Evolutionary conservation across 2,888 invertebrate species (phyloP).

Genomic region (Geotrupes spiniger): DNA sequence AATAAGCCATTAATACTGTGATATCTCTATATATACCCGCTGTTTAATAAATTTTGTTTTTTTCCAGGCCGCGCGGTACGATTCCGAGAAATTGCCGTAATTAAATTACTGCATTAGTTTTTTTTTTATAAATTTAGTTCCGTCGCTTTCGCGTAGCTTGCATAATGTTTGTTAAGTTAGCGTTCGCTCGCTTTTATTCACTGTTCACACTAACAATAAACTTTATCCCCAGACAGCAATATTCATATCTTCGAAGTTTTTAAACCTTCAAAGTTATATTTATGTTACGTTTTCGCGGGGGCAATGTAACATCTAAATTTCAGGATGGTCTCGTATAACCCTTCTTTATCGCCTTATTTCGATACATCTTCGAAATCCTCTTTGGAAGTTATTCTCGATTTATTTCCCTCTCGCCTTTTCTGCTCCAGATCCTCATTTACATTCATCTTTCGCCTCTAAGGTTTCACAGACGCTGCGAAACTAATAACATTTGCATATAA

Average conservation of each 20-base stretch:
- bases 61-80: slow-evolving; percentile 1
- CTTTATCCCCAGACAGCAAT: slow-evolving; percentile 28
- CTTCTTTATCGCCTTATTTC: slow-evolving; percentile 48
- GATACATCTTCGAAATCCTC: slow-evolving; percentile 48
- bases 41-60: slow-evolving; percentile 18
- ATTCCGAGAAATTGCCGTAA: too few relatives aligned
- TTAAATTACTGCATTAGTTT: too few relatives aligned
- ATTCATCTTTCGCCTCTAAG: slow-evolving; percentile 32
- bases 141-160: slow-evolving; percentile 2
- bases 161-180: slow-evolving; percentile 12
- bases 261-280: slow-evolving; percentile 43
- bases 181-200: slow-evolving; percentile 9
- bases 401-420: slow-evolving; percentile 34
- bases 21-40: slow-evolving; percentile 22
- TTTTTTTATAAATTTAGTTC: slow-evolving; percentile 1
- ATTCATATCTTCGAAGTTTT: slow-evolving; percentile 43
- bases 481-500: slow-evolving; percentile 20
- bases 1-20: slow-evolving; percentile 24
- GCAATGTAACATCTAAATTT: slow-evolving; percentile 47
- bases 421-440: slow-evolving; percentile 33
- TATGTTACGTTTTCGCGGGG: slow-evolving; percentile 36
- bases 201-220: slow-evolving; percentile 12
- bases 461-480: slow-evolving; percentile 25
- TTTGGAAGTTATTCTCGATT: slow-evolving; percentile 44
- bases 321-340: slow-evolving; percentile 45